Conservation (phyloP, 2,888 invertebrate genomes). For the Escarpia spicata region DNA sequence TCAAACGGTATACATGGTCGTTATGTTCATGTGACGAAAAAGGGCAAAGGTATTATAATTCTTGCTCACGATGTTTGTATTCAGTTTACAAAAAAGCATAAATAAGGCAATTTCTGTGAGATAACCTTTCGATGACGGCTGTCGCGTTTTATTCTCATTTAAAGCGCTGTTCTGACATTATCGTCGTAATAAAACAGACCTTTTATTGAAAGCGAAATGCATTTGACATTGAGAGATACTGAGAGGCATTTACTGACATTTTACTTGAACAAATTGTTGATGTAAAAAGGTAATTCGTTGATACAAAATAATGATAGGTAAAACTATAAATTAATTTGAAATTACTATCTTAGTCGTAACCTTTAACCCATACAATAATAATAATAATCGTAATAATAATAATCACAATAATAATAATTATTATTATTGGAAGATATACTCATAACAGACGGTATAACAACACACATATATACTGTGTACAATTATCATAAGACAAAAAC, state of each 20-base stretch:
- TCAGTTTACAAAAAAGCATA: background rate
- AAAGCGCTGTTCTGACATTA: background rate
- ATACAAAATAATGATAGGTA: background rate
- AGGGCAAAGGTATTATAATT: background rate
- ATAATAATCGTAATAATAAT: too few relatives aligned
- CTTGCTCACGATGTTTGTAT: background rate
- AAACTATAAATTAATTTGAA: background rate
- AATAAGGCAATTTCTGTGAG: background rate
- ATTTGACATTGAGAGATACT: background rate
- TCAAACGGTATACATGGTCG: background rate
- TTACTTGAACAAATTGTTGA: background rate
- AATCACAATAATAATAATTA: too few relatives aligned
- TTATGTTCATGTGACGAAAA: background rate
- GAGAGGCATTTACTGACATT: background rate
- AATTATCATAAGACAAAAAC: too few relatives aligned
- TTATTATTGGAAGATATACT: too few relatives aligned
- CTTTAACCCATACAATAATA: background rate
- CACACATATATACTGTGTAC: too few relatives aligned
- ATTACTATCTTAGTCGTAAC: background rate
- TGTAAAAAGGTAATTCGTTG: background rate
- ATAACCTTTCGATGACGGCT: background rate
- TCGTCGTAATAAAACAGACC: background rate
- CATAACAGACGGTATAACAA: too few relatives aligned
- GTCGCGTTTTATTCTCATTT: background rate
- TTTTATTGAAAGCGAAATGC: background rate